Conservation (phyloP, 2,888 invertebrate species). For the Zygaena filipendulae region DNA sequence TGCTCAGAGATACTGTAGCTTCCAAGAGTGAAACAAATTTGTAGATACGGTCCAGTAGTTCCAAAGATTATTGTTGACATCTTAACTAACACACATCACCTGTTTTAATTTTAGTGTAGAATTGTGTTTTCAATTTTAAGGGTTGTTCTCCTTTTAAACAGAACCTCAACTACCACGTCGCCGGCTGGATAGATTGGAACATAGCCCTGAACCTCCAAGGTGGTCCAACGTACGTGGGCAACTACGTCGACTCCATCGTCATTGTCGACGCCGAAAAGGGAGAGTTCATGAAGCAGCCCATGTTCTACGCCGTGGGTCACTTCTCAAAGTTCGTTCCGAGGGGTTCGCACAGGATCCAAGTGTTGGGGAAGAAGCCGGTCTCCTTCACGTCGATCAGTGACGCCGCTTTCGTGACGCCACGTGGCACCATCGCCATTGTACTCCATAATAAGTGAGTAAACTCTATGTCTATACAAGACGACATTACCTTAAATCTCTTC, state of each 20-base stretch:
- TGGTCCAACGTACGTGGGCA: constrained; percentile 84
- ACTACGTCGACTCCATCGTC: constrained; percentile 85
- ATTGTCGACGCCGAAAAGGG: constrained; percentile 48
- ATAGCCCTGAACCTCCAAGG: constrained; percentile 77
- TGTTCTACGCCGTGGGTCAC: constrained; percentile 87
- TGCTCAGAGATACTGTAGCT: no score
- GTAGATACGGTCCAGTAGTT: no score
- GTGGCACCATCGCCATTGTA: constrained; percentile 9
- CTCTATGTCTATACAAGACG: no score
- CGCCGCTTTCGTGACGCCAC: constrained; percentile 11
- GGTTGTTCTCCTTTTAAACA: no score
- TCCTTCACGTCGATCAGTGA: constrained; percentile 1
- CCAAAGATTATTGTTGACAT: no score
- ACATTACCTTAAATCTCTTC: no score
- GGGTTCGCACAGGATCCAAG: constrained; percentile 53
- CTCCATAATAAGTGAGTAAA: constrained; percentile 11
- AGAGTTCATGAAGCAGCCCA: constrained; percentile 91
- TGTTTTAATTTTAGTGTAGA: no score
- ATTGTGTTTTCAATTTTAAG: no score
- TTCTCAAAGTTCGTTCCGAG: constrained; percentile 77
- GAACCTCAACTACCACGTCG: constrained; percentile 79
- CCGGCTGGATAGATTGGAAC: constrained; percentile 95
- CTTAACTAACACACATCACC: no score
- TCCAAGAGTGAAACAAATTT: no score
- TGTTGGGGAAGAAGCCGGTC: constrained; percentile 5